Conservation (phyloP, 2,888 invertebrate species). For the Criorhina ranunculi region DNA sequence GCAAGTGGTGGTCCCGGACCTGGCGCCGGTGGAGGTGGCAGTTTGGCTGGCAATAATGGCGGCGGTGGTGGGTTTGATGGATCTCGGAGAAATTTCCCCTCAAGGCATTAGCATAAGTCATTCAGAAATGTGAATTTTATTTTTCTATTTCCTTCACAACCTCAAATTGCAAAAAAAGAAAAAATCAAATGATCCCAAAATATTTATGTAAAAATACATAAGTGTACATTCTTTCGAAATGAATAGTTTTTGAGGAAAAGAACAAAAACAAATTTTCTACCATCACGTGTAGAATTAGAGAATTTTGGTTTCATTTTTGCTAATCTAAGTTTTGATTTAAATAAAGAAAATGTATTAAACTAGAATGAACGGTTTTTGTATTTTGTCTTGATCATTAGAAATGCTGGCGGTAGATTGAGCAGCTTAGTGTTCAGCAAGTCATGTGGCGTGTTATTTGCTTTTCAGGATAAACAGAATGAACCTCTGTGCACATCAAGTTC, state of each 20-base stretch:
- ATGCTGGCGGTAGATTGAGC: no score
- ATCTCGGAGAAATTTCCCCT: conserved; percentile 77
- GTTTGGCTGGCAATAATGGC: conserved; percentile 39
- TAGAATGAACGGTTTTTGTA: neutral
- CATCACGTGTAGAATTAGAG: conserved; percentile 14
- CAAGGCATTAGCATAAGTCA: conserved; percentile 68
- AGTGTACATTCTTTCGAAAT: conserved; percentile 36
- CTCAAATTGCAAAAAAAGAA: conserved; percentile 11
- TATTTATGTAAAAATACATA: conserved; percentile 62
- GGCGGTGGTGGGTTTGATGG: conserved; percentile 69
- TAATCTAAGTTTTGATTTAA: conserved; percentile 49
- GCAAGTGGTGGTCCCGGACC: conserved; percentile 28
- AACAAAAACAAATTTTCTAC: conserved; percentile 37
- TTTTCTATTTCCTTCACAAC: conserved; percentile 20
- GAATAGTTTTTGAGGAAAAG: conserved; percentile 27
- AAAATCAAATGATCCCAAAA: conserved; percentile 33
- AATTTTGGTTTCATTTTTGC: conserved; percentile 49
- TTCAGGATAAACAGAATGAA: no score
- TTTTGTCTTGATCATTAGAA: neutral
- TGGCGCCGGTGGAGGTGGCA: conserved; percentile 29
- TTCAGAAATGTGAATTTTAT: conserved; percentile 40
- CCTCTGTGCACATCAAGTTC: no score
- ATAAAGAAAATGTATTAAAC: conserved; percentile 54
- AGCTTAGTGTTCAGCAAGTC: no score
- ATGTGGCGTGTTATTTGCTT: no score